Evolutionary conservation across 2,797 vertebrate genomes (phyloP).

Genomic region (Myripristis murdjan): DNA sequence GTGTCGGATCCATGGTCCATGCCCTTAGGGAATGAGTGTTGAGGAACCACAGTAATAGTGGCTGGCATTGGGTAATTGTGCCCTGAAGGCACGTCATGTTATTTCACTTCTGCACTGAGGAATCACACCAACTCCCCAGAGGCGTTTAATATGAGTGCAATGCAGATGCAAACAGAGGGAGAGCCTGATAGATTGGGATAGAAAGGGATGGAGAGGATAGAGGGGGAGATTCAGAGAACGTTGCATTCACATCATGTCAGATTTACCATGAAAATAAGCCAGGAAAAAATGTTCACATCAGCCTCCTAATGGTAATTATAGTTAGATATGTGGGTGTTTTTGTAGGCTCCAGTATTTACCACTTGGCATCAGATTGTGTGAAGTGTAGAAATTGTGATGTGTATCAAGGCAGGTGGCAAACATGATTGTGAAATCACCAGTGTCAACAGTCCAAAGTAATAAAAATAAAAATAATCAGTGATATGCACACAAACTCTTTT

Average conservation of each 20-base stretch:
- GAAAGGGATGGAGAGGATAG: conserved; percentile 2
- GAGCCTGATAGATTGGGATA: conserved; percentile 3
- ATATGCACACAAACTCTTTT: too few species aligned
- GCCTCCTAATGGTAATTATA: conserved; percentile 46
- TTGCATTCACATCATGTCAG: conserved; percentile 19
- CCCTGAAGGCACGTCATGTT: conserved; percentile 76
- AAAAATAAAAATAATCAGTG: too few species aligned
- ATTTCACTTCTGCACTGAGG: conserved; percentile 71
- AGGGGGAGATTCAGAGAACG: conserved; percentile 15
- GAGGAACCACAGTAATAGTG: conserved; percentile 72
- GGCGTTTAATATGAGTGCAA: conserved; percentile 59
- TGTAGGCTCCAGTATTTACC: conserved; percentile 6
- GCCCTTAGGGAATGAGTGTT: conserved; percentile 56
- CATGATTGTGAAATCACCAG: too few species aligned
- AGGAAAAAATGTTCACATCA: neutral
- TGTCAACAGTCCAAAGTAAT: too few species aligned
- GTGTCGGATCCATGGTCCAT: conserved; percentile 30
- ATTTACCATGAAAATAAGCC: conserved; percentile 25
- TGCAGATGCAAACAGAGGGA: conserved; percentile 14
- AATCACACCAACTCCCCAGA: conserved; percentile 68
- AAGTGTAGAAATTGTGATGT: too few species aligned
- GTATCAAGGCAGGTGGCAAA: too few species aligned
- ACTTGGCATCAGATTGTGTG: neutral
- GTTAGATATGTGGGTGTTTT: conserved; percentile 1
- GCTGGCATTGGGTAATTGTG: conserved; percentile 83